These are phyloP conservation scores for Erannis defoliaria DNA, from an alignment of 2,888 invertebrate species.

Conservation along the genomic window DNA sequence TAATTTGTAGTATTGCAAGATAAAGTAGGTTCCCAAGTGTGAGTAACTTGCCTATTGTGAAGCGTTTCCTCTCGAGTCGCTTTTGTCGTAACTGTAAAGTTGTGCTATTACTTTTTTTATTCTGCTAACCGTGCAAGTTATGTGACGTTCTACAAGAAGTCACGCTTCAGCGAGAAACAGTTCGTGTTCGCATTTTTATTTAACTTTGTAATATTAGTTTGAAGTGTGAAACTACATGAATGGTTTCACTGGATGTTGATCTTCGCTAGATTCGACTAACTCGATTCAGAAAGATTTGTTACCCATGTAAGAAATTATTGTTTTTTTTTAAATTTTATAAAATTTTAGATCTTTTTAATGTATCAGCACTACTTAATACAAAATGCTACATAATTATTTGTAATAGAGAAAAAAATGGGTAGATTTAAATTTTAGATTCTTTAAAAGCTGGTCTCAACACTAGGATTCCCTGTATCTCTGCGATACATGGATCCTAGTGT, in stretches of 20 bases:
- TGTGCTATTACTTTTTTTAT: conserved; percentile 16
- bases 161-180: conserved; percentile 21
- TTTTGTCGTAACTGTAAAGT: conserved; percentile 16
- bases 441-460: too few relatives aligned
- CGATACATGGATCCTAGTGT: too few relatives aligned
- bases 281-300: neutral
- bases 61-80: neutral
- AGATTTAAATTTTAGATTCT: too few relatives aligned
- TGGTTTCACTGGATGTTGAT: neutral
- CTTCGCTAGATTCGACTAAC: neutral
- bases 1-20: conserved; percentile 11
- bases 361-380: too few relatives aligned
- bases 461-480: too few relatives aligned
- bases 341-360: too few relatives aligned
- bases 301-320: neutral
- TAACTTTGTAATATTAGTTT: conserved; percentile 2
- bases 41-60: conserved; percentile 6
- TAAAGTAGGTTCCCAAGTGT: neutral
- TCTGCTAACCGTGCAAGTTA: conserved; percentile 16
- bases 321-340: too few relatives aligned
- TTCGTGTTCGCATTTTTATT: conserved; percentile 10
- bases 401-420: too few relatives aligned
- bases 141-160: conserved; percentile 15
- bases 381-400: too few relatives aligned
- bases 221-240: conserved; percentile 18